These are phyloP conservation scores for Phortica okadai DNA, from an alignment of 2,888 invertebrate genomes.

Conservation along the genomic window DNA sequence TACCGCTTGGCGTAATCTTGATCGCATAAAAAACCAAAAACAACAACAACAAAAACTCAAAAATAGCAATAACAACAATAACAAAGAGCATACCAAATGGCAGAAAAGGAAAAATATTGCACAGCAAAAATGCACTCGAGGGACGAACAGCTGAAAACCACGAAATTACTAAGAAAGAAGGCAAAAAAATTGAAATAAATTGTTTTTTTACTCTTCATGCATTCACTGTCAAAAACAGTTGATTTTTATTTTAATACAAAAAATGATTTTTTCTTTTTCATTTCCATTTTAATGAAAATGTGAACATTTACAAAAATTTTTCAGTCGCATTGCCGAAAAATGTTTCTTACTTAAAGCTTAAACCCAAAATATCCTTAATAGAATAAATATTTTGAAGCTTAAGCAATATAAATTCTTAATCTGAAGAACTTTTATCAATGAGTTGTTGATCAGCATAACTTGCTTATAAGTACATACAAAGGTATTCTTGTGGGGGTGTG, in stretches of 20 bases:
- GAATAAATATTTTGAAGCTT: too few relatives aligned
- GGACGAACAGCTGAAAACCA: conserved; percentile 1
- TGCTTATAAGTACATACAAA: too few relatives aligned
- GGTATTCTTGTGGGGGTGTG: too few relatives aligned
- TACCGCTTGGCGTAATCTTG: conserved; percentile 57
- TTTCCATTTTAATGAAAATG: too few relatives aligned
- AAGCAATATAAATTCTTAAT: too few relatives aligned
- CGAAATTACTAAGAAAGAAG: not conserved
- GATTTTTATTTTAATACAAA: conserved; percentile 3
- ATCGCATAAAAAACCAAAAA: conserved; percentile 38
- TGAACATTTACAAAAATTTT: too few relatives aligned
- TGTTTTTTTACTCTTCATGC: conserved; percentile 12
- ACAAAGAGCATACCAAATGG: not conserved
- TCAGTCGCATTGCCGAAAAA: too few relatives aligned
- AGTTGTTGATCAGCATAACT: too few relatives aligned
- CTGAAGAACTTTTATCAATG: too few relatives aligned
- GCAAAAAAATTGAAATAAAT: conserved; percentile 2
- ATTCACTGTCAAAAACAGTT: not conserved
- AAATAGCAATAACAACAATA: conserved; percentile 22
- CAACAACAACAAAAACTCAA: conserved; percentile 28
- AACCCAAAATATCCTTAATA: too few relatives aligned
- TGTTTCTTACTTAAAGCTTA: too few relatives aligned
- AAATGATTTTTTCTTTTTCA: not conserved
- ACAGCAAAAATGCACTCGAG: conserved; percentile 5
- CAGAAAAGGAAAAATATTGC: conserved; percentile 1